Conservation (phyloP, 2,888 invertebrate genomes). For the Amitus sp. region DNA sequence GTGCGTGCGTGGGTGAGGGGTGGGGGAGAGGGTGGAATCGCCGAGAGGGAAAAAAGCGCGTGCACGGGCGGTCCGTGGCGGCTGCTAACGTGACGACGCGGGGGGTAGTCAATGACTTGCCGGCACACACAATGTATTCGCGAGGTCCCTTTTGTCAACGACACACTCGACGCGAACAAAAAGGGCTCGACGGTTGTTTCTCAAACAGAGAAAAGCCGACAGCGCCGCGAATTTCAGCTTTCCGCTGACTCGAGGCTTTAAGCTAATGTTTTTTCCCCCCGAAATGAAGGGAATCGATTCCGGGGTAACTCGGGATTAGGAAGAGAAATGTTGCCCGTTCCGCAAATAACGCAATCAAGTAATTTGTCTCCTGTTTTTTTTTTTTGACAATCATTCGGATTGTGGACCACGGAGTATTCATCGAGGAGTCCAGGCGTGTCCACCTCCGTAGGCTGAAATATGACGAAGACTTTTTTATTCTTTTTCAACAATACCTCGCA, state of each 20-base stretch:
- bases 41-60: slow-evolving; percentile 23
- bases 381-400: no score
- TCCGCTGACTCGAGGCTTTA: slow-evolving; percentile 9
- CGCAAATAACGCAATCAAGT: no score
- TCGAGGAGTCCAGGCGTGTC: no score
- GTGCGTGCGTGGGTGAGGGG: no score
- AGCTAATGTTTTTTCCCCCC: slow-evolving; percentile 4
- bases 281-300: not conserved
- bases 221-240: slow-evolving; percentile 1
- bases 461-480: no score
- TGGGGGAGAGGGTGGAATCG: no score
- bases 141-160: slow-evolving; percentile 18
- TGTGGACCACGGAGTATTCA: no score
- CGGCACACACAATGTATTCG: slow-evolving; percentile 12
- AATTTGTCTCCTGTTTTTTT: no score
- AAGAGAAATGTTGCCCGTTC: no score
- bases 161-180: slow-evolving; percentile 32
- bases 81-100: slow-evolving; percentile 31
- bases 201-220: slow-evolving; percentile 19
- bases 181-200: slow-evolving; percentile 21
- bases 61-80: slow-evolving; percentile 16
- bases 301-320: no score
- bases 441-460: no score
- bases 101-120: slow-evolving; percentile 19
- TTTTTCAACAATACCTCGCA: no score